These are phyloP conservation scores for Hippocampus abdominalis DNA, from an alignment of 2,113 vertebrate genomes.

Conservation along the genomic window DNA sequence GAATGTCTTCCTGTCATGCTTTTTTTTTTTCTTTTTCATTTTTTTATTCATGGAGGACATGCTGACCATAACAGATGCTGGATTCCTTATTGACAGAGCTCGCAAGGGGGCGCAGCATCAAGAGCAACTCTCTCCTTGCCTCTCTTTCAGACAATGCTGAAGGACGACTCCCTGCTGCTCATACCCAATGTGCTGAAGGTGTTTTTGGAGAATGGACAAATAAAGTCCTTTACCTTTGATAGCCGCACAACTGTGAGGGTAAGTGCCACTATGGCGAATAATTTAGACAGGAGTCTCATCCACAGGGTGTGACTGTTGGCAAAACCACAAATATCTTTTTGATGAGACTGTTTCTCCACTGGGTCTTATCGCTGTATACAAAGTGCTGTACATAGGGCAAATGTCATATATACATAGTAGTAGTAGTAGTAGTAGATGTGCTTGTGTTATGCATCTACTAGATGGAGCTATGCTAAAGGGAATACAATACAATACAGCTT, in stretches of 20 bases:
- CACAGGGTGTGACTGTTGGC: background rate
- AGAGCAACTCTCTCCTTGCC: background rate
- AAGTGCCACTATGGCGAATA: constrained; percentile 29
- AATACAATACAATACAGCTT: too few relatives aligned
- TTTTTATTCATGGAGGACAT: constrained; percentile 16
- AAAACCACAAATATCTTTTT: background rate
- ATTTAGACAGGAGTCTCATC: background rate
- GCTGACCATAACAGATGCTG: background rate
- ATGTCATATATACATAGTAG: too few relatives aligned
- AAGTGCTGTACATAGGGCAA: too few relatives aligned
- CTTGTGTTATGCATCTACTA: too few relatives aligned
- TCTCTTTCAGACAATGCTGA: constrained; percentile 90
- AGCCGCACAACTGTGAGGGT: constrained; percentile 97
- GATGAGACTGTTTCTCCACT: too few relatives aligned
- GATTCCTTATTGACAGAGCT: background rate
- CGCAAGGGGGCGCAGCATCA: background rate
- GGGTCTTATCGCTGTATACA: too few relatives aligned
- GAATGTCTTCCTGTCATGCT: constrained; percentile 7
- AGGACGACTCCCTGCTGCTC: constrained; percentile 94
- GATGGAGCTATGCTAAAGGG: too few relatives aligned
- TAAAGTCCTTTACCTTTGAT: constrained; percentile 98
- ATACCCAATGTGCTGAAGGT: constrained; percentile 98
- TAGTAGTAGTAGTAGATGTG: too few relatives aligned
- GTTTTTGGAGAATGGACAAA: constrained; percentile 98
- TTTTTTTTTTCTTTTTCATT: background rate